Percentiles rank a stretch among this genome's conserved stretches.
Evolutionary conservation across 2,888 invertebrate species (phyloP).

Genomic region (Papilio demoleus): DNA sequence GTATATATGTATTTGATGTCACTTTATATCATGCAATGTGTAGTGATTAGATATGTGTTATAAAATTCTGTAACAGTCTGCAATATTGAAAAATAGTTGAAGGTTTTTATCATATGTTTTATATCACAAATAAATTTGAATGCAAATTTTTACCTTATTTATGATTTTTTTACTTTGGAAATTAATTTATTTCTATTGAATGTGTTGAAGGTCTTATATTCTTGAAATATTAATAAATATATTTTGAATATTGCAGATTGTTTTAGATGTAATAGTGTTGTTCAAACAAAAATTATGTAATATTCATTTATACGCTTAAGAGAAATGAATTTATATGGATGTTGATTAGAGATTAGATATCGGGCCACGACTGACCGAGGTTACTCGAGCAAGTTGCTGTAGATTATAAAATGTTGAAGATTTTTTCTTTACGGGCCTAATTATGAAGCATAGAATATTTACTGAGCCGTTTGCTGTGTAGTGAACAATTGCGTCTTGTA

Average conservation of each 20-base stretch:
- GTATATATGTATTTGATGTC: neutral
- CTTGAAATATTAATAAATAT: neutral
- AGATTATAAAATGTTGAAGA: slow-evolving; percentile 3
- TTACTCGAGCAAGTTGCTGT: slow-evolving; percentile 12
- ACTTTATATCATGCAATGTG: slow-evolving; percentile 18
- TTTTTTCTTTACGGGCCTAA: slow-evolving; percentile 35
- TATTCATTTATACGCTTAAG: slow-evolving; percentile 32
- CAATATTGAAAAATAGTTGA: neutral
- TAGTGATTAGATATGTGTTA: slow-evolving; percentile 31
- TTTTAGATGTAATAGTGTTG: slow-evolving; percentile 17
- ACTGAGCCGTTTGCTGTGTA: slow-evolving; percentile 22
- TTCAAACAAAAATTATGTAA: slow-evolving; percentile 18
- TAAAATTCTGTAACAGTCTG: slow-evolving; percentile 17
- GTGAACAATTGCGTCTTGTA: slow-evolving; percentile 27
- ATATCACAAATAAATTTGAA: neutral
- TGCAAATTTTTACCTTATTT: neutral
- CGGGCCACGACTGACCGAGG: slow-evolving; percentile 26
- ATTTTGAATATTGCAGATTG: slow-evolving; percentile 24
- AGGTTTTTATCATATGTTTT: neutral
- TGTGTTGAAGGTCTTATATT: neutral
- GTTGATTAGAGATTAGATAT: slow-evolving; percentile 34
- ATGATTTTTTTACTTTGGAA: too few species aligned
- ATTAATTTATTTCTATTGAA: neutral
- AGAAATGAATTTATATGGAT: slow-evolving; percentile 33
- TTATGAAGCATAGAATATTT: slow-evolving; percentile 1